Evolutionary conservation across 2,888 invertebrate species (phyloP).

Genomic region (Mythimna pallens): DNA sequence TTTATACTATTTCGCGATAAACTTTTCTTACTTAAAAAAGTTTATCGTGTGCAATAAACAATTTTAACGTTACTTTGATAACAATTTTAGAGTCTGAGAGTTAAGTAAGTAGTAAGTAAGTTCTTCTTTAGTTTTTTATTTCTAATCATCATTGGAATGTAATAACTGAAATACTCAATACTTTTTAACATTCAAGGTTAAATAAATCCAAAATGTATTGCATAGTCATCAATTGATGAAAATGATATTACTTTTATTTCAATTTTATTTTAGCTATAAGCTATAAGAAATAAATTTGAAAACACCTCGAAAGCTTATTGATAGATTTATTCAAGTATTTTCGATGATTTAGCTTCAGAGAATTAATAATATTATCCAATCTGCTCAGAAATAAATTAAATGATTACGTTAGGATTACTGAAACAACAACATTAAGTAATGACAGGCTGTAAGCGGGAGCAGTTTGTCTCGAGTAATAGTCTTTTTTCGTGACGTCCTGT

Average conservation of each 20-base stretch:
- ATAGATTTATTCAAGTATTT: neutral
- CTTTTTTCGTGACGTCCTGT: slow-evolving; percentile 78
- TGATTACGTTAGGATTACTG: slow-evolving; percentile 52
- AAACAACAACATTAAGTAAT: slow-evolving; percentile 76
- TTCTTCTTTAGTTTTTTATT: neutral
- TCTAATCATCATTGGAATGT: neutral
- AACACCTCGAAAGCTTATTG: neutral
- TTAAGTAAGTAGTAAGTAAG: too few species aligned
- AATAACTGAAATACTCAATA: slow-evolving; percentile 19
- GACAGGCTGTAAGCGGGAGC: slow-evolving; percentile 74
- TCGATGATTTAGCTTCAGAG: slow-evolving; percentile 5
- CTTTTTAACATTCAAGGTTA: neutral
- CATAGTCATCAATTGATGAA: neutral
- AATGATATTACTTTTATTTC: slow-evolving; percentile 5
- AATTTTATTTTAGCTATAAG: neutral
- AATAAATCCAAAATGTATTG: slow-evolving; percentile 5
- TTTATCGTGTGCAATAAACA: neutral
- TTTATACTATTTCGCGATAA: slow-evolving; percentile 36
- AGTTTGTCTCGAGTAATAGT: slow-evolving; percentile 73
- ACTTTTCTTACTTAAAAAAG: slow-evolving; percentile 24
- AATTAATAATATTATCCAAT: slow-evolving; percentile 23
- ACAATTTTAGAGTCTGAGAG: neutral
- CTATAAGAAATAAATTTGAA: neutral
- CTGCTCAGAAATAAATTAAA: slow-evolving; percentile 28
- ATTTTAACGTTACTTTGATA: neutral